Evolutionary conservation across 2,888 invertebrate species (phyloP), one percentile per base, ranked within the genome.

Genomic region (Nysson spinosus): DNA sequence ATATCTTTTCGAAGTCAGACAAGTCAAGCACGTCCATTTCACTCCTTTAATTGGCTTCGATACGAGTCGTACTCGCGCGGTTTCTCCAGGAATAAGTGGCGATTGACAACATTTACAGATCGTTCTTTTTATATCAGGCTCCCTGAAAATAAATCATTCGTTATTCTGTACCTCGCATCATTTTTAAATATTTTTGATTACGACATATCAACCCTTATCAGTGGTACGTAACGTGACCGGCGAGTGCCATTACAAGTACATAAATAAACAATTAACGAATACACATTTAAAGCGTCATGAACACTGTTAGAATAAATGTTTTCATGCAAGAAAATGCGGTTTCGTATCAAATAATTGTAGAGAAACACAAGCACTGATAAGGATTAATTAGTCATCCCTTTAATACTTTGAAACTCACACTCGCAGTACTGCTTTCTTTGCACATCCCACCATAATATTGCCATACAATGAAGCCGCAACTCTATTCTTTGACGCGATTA

Each of bases 401-500:
- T 5, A 7, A 24, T 30, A n/a, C 30, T 5, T 30, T 34, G 14
- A 17, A 34, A 70, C 75, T 88, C 85, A 91, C 90, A 91, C 89
- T 87, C 90, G 89, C 28, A 90, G 77, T n/a, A 91, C 90, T 82
- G 89, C 89, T 82, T 91, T 91, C 82, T 90, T 91, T 0, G 89
- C 90, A 52, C 91, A 89, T 75, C 88, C 89, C 6, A 89, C 81
- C 71, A 91, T 88, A 2, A 90, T 83, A 69, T 89, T 90, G 1
- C 90, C 89, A 73, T 91, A 91, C 72, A 90, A 90, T 0, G 90
- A 89, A 9, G 90, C 89, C 7, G 90, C 79, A 0, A 85, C 84
- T 40, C 88, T 72, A 66, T 84, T 83, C 58, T 79, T 87, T 66
- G 87, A 87, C 46, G 88, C 88, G 51, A 90, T 83, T 19, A 86